Evolutionary conservation across 2,797 vertebrate species (phyloP).

Genomic region (Xenopus petersii): DNA sequence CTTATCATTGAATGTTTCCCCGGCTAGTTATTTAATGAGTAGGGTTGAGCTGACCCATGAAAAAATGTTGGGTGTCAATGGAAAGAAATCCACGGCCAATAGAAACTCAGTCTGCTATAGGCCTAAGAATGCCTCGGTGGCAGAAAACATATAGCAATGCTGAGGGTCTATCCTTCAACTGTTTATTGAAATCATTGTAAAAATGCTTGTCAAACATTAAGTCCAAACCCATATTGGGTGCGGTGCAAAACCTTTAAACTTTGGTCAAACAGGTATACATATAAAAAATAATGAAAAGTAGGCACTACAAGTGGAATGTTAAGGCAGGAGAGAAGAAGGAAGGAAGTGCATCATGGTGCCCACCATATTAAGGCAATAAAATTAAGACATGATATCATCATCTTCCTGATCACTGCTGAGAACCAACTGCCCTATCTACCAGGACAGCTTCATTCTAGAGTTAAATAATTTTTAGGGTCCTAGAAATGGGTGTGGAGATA

Average conservation of each 20-base stretch:
- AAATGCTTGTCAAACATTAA: slow-evolving; percentile 1
- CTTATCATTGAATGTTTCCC: too few relatives aligned
- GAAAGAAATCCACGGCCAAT: too few relatives aligned
- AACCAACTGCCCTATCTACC: neutral
- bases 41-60: too few relatives aligned
- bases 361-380: neutral
- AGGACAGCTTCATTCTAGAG: neutral
- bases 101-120: too few relatives aligned
- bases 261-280: slow-evolving; percentile 22
- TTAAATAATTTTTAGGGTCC: slow-evolving; percentile 20
- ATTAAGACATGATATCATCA: neutral
- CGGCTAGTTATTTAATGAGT: too few relatives aligned
- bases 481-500: neutral
- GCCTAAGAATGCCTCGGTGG: too few relatives aligned
- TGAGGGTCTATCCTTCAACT: too few relatives aligned
- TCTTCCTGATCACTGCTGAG: neutral
- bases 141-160: too few relatives aligned
- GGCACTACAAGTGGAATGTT: slow-evolving; percentile 28
- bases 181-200: neutral
- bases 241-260: slow-evolving; percentile 3
- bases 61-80: too few relatives aligned
- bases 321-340: slow-evolving; percentile 3
- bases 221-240: slow-evolving; percentile 13
- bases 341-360: neutral
- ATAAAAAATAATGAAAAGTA: slow-evolving; percentile 9